Evolutionary conservation across 2,113 vertebrate species (phyloP), one percentile per base, ranked within the genome.

Genomic region (Ginglymostoma cirratum): DNA sequence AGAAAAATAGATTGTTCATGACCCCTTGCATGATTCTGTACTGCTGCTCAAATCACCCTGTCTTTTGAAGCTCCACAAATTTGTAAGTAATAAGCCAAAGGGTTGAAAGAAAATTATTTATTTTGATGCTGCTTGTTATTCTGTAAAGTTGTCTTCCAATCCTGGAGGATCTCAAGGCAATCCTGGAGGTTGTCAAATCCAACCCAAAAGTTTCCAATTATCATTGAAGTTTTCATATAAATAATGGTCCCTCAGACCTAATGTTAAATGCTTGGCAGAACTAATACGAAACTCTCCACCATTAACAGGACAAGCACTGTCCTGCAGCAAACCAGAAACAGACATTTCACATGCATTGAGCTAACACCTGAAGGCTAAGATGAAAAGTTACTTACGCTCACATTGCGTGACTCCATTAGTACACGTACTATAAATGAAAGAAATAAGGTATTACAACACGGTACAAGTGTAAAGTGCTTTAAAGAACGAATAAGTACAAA

Each of bases 351-450:
- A 19, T 65, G 19, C 27, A 65, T 66, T 93, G 14, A 23, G 21
- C n/a, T 34, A 66, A 6, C 89, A 92, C 65, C 15, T 38, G 61
- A 67, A 93, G 6, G 61, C 19, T 93, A 34, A 92, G 65, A n/a
- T 42, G 80, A 42, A 38, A 93, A 38, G 89, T 67, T 38, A 93
- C 89, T 93, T 93, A 93, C 89, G 34, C 19, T 15, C 1, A 24
- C 89, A 93, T 17, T 19, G 21, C n/a, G 34, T 65, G 61, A 38
- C 38, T 93, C 89, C 89, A 38, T 38, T 19, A 6, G 2, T 7
- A n/a, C 89, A 93, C 2, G 34, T 38, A 66, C 89, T 93, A 65
- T 67, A 93, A 93, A 93, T 66, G 21, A 93, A 93, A 67, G 61
- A 93, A 65, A 66, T 5, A 93, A 21, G 89, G 65, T 67, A 66